phyloP scores from a whole-genome alignment of 2,888 invertebrate genomes.

The Lamproptera curius region DNA sequence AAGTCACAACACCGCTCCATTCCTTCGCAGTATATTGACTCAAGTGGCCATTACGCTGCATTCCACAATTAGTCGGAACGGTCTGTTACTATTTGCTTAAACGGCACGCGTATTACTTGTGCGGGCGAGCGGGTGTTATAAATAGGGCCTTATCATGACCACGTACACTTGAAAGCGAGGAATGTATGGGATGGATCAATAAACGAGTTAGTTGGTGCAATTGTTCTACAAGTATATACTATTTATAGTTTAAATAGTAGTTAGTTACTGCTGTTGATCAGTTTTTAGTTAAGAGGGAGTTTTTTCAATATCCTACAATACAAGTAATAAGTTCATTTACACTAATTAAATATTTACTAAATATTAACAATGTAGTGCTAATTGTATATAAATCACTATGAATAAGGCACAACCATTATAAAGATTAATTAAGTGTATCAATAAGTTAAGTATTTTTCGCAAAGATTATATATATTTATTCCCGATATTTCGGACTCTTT shows the following conservation, averaged over 20 bases:
- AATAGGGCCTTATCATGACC: slow-evolving; percentile 19
- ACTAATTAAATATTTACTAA: too few species aligned
- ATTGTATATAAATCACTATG: too few species aligned
- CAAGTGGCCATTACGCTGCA: slow-evolving; percentile 56
- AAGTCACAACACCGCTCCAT: slow-evolving; percentile 8
- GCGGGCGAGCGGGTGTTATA: slow-evolving; percentile 13
- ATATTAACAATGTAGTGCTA: too few species aligned
- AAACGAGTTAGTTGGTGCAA: background rate
- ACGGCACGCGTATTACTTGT: slow-evolving; percentile 13
- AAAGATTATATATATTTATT: too few species aligned
- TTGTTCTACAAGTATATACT: too few species aligned
- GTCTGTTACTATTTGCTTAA: slow-evolving; percentile 32
- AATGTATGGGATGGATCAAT: background rate
- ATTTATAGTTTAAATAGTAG: background rate
- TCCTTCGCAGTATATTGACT: slow-evolving; percentile 36
- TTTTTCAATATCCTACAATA: background rate
- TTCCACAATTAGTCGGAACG: slow-evolving; percentile 57
- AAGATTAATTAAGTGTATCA: too few species aligned
- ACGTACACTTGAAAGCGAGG: slow-evolving; percentile 9
- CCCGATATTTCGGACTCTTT: too few species aligned
- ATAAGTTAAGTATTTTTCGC: too few species aligned
- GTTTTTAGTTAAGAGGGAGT: background rate
- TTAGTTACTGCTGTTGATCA: background rate
- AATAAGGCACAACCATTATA: too few species aligned
- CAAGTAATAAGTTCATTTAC: too few species aligned